phyloP scores from a whole-genome alignment of 2,888 invertebrate species.

The Balanococcus diminutus region DNA sequence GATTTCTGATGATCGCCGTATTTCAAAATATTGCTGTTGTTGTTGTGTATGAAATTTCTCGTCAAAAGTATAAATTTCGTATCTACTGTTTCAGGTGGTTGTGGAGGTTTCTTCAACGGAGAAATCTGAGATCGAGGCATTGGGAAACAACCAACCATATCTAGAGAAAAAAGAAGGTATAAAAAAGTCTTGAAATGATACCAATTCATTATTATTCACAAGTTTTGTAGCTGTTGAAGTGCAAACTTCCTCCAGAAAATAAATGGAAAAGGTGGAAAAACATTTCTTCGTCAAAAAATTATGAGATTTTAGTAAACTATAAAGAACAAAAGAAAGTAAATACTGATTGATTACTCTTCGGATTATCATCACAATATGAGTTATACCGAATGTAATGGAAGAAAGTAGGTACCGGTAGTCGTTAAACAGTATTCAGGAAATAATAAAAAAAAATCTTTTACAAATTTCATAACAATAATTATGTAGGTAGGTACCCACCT shows the following conservation, averaged over 20 bases:
- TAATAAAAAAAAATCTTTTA: neutral
- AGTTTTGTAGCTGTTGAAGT: too few relatives aligned
- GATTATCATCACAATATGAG: neutral
- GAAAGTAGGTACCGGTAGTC: neutral
- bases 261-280: neutral
- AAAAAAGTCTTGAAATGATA: neutral
- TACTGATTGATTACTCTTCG: neutral
- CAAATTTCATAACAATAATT: neutral
- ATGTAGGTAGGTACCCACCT: neutral
- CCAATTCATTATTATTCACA: neutral
- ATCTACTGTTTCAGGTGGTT: constrained; percentile 65
- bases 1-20: constrained; percentile 65
- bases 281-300: neutral
- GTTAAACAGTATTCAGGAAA: neutral
- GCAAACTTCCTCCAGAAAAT: too few relatives aligned
- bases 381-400: neutral
- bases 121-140: constrained; percentile 64
- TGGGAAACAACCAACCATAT: constrained; percentile 66
- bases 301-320: neutral
- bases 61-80: constrained; percentile 67
- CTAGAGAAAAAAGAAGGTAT: constrained; percentile 61
- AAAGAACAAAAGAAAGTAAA: neutral
- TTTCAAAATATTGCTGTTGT: constrained; percentile 59
- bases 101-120: constrained; percentile 66
- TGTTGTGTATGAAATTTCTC: constrained; percentile 57